Evolutionary conservation across 1,140 invertebrate genomes (phyloP).

Genomic region (Papilio aristodemus): DNA sequence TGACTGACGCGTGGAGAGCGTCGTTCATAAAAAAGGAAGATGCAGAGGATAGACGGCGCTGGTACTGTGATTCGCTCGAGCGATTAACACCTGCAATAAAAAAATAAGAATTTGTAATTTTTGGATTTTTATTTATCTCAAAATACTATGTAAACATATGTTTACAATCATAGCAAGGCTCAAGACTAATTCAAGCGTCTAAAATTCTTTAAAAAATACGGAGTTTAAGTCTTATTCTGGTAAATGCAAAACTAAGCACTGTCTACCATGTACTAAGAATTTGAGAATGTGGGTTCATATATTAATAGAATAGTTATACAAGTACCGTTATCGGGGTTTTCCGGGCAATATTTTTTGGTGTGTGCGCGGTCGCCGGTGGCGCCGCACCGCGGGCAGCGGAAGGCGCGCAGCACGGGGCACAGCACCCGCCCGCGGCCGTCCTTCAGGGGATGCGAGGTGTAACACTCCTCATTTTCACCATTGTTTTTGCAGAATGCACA

Average conservation of each 20-base stretch:
- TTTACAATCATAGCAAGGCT: no score
- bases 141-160: no score
- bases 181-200: no score
- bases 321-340: conserved; percentile 62
- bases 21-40: conserved; percentile 40
- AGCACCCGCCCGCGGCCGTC: conserved; percentile 82
- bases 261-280: no score
- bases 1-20: conserved; percentile 9
- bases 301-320: neutral
- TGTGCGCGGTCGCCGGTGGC: conserved; percentile 87
- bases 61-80: conserved; percentile 31
- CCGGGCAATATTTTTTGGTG: conserved; percentile 86
- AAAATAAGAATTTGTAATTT: neutral
- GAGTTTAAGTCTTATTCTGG: no score
- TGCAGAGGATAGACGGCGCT: conserved; percentile 48
- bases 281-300: neutral
- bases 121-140: no score
- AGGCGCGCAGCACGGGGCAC: conserved; percentile 86
- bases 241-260: no score
- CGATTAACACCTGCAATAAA: conserved; percentile 4
- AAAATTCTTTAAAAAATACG: no score
- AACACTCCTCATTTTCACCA: conserved; percentile 84
- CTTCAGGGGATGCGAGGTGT: conserved; percentile 85
- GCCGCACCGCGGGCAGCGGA: conserved; percentile 86
- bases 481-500: conserved; percentile 91